Evolutionary conservation across 1,140 invertebrate genomes (phyloP), one percentile per base, ranked within the genome.

Genomic region (Pseudomyrmex sp.): DNA sequence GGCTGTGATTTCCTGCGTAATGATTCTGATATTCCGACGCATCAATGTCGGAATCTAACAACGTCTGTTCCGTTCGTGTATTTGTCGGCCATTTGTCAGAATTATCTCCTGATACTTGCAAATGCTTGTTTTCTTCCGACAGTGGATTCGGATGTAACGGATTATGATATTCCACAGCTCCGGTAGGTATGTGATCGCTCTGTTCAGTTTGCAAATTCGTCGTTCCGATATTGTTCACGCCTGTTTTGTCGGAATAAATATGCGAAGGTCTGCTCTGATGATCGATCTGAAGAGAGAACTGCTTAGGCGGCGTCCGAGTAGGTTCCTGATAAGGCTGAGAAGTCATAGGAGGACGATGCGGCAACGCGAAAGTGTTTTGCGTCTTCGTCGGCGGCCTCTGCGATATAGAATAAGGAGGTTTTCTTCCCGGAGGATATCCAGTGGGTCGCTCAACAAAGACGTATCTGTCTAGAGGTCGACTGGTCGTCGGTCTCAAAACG

Each of bases 111-210:
- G 54, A 7, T 62, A 48, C 20, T 48, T 79, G 76, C 48, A 18
- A 23, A 26, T 79, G 26, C 9, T 56, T 80, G 3, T 56, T 85
- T 7, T 84, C 61, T 69, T 79, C 66, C 0, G 68, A 35, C 61
- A 85, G 85, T 44, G 75, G 68, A 65, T 93, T 90, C 2, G 90
- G 80, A 76, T 92, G 87, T 7, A 82, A 89, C 4, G 93, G 93
- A 90, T 93, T 93, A 56, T 92, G 91, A 61, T 93, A 92, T 23
- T 92, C 91, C 5, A 91, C 65, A 10, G 92, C 92, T 23, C 90
- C 91, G 12, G 88, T 92, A 4, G 92, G 89, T 0, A 91, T 13
- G 18, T 92, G 79, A 46, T 92, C 84, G 12, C 44, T 88, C 15
- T 79, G 68, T 9, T 77, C 85, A 15, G 44, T 77, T 52, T 83